phyloP scores from a whole-genome alignment of 2,888 invertebrate species.

The Napeogenes sylphis region DNA sequence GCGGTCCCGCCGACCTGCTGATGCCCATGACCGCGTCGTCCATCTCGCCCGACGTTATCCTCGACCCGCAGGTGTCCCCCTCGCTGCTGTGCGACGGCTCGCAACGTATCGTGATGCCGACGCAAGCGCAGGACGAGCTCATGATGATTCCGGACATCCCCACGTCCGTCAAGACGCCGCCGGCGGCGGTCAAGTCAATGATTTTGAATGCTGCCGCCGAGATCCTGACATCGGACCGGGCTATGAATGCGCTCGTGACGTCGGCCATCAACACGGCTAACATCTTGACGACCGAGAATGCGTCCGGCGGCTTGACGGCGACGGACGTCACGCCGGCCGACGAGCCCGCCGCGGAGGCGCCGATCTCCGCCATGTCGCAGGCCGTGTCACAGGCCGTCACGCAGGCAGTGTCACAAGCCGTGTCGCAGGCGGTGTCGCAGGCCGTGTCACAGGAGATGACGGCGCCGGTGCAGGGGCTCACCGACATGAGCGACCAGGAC shows the following conservation, averaged over 20 bases:
- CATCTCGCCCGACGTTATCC: slow-evolving; percentile 77
- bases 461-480: slow-evolving; percentile 83
- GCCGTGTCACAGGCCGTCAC: slow-evolving; percentile 73
- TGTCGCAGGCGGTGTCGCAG: slow-evolving; percentile 70
- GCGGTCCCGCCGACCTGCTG: slow-evolving; percentile 54
- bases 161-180: slow-evolving; percentile 73
- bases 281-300: slow-evolving; percentile 60
- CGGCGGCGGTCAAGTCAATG: slow-evolving; percentile 85
- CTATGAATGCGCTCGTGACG: slow-evolving; percentile 77
- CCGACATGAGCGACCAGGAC: slow-evolving; percentile 92
- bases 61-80: slow-evolving; percentile 80
- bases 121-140: slow-evolving; percentile 52
- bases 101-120: slow-evolving; percentile 45
- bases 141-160: slow-evolving; percentile 65
- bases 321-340: slow-evolving; percentile 48
- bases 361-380: slow-evolving; percentile 69
- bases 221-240: slow-evolving; percentile 80
- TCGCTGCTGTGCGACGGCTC: slow-evolving; percentile 68
- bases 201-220: slow-evolving; percentile 85
- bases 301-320: slow-evolving; percentile 39
- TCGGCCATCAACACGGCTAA: slow-evolving; percentile 74
- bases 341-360: slow-evolving; percentile 58
- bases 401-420: slow-evolving; percentile 70
- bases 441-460: slow-evolving; percentile 74
- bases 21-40: slow-evolving; percentile 53